These are phyloP conservation scores for Diorhabda elongata DNA, from an alignment of 1,140 invertebrate genomes.

Conservation along the genomic window DNA sequence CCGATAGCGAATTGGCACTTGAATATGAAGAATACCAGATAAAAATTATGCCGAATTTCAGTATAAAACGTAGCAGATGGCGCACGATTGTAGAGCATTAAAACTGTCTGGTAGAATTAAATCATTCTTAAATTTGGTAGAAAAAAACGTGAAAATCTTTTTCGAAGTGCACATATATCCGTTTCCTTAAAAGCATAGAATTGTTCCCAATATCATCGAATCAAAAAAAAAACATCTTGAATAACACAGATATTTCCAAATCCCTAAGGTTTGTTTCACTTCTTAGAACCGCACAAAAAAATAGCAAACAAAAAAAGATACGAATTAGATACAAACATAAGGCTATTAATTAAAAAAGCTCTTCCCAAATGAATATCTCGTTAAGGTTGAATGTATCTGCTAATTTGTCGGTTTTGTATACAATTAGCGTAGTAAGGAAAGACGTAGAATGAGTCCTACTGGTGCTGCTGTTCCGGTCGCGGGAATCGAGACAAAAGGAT, in stretches of 20 bases:
- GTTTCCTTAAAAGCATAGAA: too few species aligned
- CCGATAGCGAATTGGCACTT: too few species aligned
- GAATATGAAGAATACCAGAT: too few species aligned
- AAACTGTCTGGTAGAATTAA: too few species aligned
- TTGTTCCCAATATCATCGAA: too few species aligned
- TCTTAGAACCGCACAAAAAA: background rate
- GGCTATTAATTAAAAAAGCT: constrained; percentile 2
- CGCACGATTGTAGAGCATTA: too few species aligned
- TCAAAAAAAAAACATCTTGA: too few species aligned
- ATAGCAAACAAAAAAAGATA: background rate
- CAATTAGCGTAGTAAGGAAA: constrained; percentile 18
- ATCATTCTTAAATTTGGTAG: too few species aligned
- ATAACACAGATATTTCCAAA: background rate
- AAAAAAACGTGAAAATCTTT: too few species aligned
- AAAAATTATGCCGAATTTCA: too few species aligned
- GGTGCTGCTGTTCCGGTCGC: constrained; percentile 2
- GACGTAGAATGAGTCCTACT: constrained; percentile 1
- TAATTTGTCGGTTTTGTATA: constrained; percentile 28
- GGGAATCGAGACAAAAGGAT: constrained; percentile 25
- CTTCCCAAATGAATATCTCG: constrained; percentile 2
- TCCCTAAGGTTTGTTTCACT: background rate
- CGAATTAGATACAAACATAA: background rate
- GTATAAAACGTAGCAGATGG: too few species aligned
- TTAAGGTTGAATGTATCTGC: constrained; percentile 11
- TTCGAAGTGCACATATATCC: too few species aligned